Base-by-base conservation (phyloP, 2,888 invertebrate species). In the Diploptera punctata region DNA sequence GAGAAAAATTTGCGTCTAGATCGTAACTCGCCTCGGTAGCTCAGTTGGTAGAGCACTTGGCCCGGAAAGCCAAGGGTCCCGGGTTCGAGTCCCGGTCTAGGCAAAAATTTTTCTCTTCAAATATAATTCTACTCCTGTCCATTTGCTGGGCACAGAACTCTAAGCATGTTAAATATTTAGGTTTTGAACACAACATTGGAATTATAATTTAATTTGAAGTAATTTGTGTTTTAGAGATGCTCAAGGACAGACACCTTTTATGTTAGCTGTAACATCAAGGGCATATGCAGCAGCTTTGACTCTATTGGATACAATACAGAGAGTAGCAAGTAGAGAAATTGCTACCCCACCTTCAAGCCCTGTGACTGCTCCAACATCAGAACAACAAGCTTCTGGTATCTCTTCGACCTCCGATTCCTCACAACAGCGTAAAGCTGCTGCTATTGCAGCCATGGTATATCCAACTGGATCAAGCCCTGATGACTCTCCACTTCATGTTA, bases 221-320 rank as follows among this genome's bases (percentile, higher is more conserved):
- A n/a, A n/a, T n/a, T n/a, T n/a, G n/a, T n/a, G n/a, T n/a, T n/a
- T n/a, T n/a, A 94, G 94, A 82, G 99, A 99, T 83, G 93, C 96
- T 0, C 93, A 96, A 83, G 99, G 99, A 0, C 95, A 96, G 81
- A 99, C 99, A 0, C 98, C 99, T 0, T 92, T 99, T 80, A 99
- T 99, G 98, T 88, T 95, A 67, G 97, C 99, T 0, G 95, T 99
- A 7, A 90, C 95, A 5, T 92, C 93, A 70, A 90, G 99, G 2
- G 97, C 98, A 0, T 99, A 99, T 84, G 93, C 93, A 70, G 98
- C 98, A 0, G 99, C 98, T 0, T 85, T 96, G 0, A 90, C 93
- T 67, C 83, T 99, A 9, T 86, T 99, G 75, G 96, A 97, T 79
- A 89, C 94, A 1, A 95, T 95, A 74, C 90, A 92, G 67, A 87